Conservation (phyloP, 2,797 vertebrate species). For the Serranus cabrilla region DNA sequence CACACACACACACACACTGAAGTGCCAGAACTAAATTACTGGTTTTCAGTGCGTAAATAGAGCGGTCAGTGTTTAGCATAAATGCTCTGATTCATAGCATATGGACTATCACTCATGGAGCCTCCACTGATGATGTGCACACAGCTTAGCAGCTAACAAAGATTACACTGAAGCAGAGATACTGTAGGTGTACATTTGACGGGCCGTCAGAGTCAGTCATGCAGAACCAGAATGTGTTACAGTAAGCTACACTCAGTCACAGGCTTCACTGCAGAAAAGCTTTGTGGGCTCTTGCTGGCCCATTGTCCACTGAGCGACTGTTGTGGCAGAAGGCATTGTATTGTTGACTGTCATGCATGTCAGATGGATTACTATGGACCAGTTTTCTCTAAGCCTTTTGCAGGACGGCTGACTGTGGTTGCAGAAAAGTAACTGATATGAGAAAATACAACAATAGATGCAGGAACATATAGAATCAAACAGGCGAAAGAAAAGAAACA, state of each 20-base stretch:
- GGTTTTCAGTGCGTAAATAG: conserved; percentile 65
- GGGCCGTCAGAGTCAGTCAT: conserved; percentile 36
- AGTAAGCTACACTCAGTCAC: conserved; percentile 36
- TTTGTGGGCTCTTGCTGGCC: conserved; percentile 49
- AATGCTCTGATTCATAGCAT: conserved; percentile 64
- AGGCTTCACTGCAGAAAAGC: conserved; percentile 34
- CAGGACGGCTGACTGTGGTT: conserved; percentile 7
- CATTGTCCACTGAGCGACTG: conserved; percentile 57
- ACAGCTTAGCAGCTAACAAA: conserved; percentile 34
- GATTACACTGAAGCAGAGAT: background rate
- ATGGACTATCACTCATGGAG: conserved; percentile 41
- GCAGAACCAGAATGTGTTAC: conserved; percentile 49
- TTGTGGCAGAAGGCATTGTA: conserved; percentile 58
- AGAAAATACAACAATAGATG: background rate
- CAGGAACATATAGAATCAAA: background rate
- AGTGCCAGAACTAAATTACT: conserved; percentile 53
- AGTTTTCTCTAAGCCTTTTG: conserved; percentile 31
- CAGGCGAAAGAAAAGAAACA: background rate
- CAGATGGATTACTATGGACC: conserved; percentile 55
- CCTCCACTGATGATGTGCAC: background rate
- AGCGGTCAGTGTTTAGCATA: conserved; percentile 37
- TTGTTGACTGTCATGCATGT: conserved; percentile 55
- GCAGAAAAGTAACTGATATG: conserved; percentile 18
- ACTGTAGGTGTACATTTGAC: conserved; percentile 39
- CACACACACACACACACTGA: conserved; percentile 22